phyloP scores from a whole-genome alignment of 2,888 invertebrate species.

The Magallana nippona region DNA sequence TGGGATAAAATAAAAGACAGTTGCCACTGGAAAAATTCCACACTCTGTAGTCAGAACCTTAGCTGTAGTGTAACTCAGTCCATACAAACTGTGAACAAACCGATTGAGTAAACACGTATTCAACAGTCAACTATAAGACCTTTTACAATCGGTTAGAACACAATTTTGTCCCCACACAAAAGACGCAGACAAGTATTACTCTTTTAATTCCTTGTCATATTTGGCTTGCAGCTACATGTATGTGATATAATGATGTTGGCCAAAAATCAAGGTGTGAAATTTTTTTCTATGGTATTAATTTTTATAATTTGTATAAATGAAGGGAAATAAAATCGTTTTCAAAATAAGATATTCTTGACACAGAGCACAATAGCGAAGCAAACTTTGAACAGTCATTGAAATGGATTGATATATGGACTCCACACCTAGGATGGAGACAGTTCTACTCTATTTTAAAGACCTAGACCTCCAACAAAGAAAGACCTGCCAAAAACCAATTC shows the following conservation, averaged over 20 bases:
- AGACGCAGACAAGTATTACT: background rate
- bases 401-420: background rate
- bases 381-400: background rate
- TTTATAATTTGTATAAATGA: background rate
- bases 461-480: constrained; percentile 24
- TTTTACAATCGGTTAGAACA: background rate
- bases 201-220: background rate
- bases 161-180: background rate
- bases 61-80: background rate
- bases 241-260: no score
- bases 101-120: background rate
- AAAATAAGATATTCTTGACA: background rate
- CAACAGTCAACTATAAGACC: background rate
- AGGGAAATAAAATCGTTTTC: background rate
- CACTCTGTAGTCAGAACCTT: constrained; percentile 5
- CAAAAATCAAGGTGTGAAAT: background rate
- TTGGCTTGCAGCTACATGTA: background rate
- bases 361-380: background rate
- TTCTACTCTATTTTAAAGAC: background rate
- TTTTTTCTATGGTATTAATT: background rate
- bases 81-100: constrained; percentile 1
- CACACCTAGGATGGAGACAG: background rate
- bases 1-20: background rate
- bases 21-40: constrained; percentile 17
- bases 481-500: constrained; percentile 5